Percentiles rank a stretch among this genome's conserved stretches.
Evolutionary conservation across 2,888 invertebrate genomes (phyloP).

Genomic region (Scaptomyza parva): DNA sequence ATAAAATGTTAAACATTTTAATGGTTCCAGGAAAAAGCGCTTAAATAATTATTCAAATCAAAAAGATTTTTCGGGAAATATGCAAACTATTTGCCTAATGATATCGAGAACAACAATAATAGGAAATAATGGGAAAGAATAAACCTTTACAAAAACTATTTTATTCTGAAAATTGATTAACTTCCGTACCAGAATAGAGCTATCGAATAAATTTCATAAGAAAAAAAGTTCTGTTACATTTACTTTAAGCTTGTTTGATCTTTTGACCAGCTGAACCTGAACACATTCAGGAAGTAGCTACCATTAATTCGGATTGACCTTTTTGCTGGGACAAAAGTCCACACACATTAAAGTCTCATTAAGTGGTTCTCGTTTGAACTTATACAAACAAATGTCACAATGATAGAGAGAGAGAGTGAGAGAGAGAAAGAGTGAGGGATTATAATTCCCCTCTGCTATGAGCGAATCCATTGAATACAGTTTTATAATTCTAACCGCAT

Average conservation of each 20-base stretch:
- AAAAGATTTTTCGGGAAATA: constrained; percentile 5
- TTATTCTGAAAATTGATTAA: neutral
- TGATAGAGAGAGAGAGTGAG: neutral
- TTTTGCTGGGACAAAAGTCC: constrained; percentile 63
- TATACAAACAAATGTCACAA: constrained; percentile 50
- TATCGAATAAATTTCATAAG: neutral
- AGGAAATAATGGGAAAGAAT: neutral
- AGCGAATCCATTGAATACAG: constrained; percentile 2
- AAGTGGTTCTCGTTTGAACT: constrained; percentile 32
- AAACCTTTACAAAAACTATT: neutral
- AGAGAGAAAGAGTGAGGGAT: neutral
- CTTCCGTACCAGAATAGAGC: neutral
- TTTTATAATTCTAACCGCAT: constrained; percentile 15
- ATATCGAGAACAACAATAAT: too few relatives aligned
- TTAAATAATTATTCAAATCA: constrained; percentile 9
- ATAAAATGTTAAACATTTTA: constrained; percentile 33
- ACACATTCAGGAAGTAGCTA: constrained; percentile 29
- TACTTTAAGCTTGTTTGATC: constrained; percentile 10
- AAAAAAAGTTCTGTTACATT: too few relatives aligned
- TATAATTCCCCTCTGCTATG: constrained; percentile 1
- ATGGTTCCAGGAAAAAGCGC: constrained; percentile 42
- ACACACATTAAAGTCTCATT: constrained; percentile 28
- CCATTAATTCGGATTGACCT: constrained; percentile 54
- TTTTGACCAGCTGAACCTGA: constrained; percentile 19
- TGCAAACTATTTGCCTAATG: constrained; percentile 1